Percentiles rank a stretch among this genome's conserved stretches.
Evolutionary conservation across 2,888 invertebrate genomes (phyloP).

Genomic region (Apotomis turbidana): DNA sequence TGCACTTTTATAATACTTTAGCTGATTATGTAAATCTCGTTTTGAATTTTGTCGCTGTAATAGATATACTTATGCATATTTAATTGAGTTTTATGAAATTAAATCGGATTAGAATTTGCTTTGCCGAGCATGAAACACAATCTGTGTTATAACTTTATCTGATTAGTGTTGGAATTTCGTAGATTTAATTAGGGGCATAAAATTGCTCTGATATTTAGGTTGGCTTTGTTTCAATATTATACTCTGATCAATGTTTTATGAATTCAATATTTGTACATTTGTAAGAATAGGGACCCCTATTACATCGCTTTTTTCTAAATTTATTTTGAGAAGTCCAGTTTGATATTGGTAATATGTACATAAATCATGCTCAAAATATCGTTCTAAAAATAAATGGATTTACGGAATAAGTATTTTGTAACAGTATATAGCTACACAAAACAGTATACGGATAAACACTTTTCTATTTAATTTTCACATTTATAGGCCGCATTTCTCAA

Average conservation of each 20-base stretch:
- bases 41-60: conserved; percentile 24
- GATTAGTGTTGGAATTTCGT: conserved; percentile 24
- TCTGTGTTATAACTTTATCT: conserved; percentile 30
- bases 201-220: conserved; percentile 16
- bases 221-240: neutral
- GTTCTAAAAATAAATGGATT: too few species aligned
- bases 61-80: conserved; percentile 24
- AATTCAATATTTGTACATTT: neutral
- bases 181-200: conserved; percentile 18
- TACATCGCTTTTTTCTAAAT: too few species aligned
- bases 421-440: too few species aligned
- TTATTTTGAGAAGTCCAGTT: too few species aligned
- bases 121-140: conserved; percentile 28
- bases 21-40: conserved; percentile 35
- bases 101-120: conserved; percentile 30
- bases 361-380: too few species aligned
- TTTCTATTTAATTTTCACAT: too few species aligned
- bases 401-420: too few species aligned
- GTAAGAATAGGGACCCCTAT: too few species aligned
- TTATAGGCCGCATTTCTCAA: too few species aligned
- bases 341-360: too few species aligned
- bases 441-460: too few species aligned
- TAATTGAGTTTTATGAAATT: conserved; percentile 39
- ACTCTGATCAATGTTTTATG: neutral
- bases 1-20: conserved; percentile 26